phyloP scores from a whole-genome alignment of 92 coral and sea anemone genomes.

The Montipora capitata region DNA sequence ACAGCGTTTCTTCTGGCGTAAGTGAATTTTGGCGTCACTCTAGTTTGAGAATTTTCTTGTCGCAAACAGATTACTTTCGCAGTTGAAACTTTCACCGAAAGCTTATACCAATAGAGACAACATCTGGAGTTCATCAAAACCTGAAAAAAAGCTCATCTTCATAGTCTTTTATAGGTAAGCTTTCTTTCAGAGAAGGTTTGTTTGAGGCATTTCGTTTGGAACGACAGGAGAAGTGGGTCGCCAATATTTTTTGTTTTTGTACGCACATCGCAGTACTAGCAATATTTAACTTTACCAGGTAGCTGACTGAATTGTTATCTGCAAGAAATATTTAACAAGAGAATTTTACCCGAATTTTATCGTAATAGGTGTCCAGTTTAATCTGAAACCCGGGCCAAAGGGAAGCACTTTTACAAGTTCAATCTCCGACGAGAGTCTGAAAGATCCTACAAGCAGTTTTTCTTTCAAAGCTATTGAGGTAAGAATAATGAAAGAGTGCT shows the following conservation, averaged over 20 bases:
- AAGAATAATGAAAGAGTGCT: background rate
- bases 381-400: background rate
- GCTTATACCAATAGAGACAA: background rate
- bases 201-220: background rate
- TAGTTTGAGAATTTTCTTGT: background rate
- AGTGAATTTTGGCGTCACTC: constrained; percentile 12
- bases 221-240: too few species aligned
- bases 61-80: background rate
- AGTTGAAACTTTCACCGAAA: background rate
- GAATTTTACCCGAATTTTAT: background rate
- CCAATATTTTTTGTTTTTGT: too few species aligned
- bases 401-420: background rate
- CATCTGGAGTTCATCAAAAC: background rate
- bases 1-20: constrained; percentile 6
- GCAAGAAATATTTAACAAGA: too few species aligned
- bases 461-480: background rate
- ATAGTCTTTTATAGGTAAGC: background rate
- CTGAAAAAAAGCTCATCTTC: background rate
- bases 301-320: too few species aligned
- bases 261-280: too few species aligned
- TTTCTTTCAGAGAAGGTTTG: background rate
- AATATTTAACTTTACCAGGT: too few species aligned
- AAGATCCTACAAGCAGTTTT: background rate
- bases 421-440: background rate
- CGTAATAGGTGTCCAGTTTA: background rate